These are phyloP conservation scores for Pristionchus maxplancki DNA, from an alignment of 2,888 invertebrate genomes.

Conservation along the genomic window DNA sequence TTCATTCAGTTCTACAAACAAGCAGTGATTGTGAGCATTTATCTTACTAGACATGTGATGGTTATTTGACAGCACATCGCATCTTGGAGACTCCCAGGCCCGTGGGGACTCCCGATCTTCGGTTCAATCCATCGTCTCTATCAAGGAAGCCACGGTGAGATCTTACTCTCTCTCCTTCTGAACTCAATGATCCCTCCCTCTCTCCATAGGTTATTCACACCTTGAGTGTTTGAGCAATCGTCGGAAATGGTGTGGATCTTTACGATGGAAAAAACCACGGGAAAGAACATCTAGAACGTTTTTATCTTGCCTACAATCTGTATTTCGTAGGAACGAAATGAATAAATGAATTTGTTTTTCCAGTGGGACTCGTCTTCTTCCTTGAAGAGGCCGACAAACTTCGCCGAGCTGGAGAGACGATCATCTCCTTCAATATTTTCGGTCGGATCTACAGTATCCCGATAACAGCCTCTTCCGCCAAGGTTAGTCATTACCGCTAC, in stretches of 20 bases:
- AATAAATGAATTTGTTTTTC: too few species aligned
- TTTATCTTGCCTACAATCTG: background rate
- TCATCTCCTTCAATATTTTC: constrained; percentile 47
- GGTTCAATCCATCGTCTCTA: constrained; percentile 35
- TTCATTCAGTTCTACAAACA: too few species aligned
- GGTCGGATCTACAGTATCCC: constrained; percentile 49
- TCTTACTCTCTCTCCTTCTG: background rate
- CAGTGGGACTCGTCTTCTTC: background rate
- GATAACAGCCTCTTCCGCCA: constrained; percentile 46
- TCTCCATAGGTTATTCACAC: background rate
- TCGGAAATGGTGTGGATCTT: too few species aligned
- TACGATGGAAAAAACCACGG: too few species aligned
- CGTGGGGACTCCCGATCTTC: constrained; percentile 33
- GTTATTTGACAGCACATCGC: background rate
- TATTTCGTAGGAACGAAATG: too few species aligned
- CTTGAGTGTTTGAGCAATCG: too few species aligned
- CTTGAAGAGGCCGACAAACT: background rate
- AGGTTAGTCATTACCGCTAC: background rate
- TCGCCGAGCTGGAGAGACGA: constrained; percentile 18
- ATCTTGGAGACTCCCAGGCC: background rate
- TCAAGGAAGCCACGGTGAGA: constrained; percentile 35
- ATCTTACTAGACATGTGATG: too few species aligned
- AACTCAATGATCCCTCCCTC: background rate
- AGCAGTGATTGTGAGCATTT: too few species aligned
- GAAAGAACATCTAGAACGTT: too few species aligned